Percentiles rank a stretch among this genome's conserved stretches.
Evolutionary conservation across 1,140 invertebrate species (phyloP).

Genomic region (Brevipalpus yothersi): DNA sequence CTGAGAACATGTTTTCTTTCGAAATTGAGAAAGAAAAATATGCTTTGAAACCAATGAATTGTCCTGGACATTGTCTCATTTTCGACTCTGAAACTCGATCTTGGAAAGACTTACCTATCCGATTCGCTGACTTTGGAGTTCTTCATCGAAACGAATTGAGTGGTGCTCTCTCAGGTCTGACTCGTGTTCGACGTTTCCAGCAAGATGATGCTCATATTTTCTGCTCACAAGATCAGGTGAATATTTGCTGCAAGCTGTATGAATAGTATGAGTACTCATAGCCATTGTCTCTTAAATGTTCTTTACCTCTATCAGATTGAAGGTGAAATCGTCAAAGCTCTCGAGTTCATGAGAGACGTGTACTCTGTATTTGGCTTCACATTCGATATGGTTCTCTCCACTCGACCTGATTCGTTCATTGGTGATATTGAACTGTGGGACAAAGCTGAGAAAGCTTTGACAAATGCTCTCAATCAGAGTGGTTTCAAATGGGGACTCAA

Average conservation of each 20-base stretch:
- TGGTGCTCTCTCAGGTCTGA: conserved; percentile 80
- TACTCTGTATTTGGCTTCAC: conserved; percentile 85
- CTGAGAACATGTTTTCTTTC: conserved; percentile 94
- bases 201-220: conserved; percentile 99
- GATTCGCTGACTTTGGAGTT: conserved; percentile 93
- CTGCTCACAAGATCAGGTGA: conserved; percentile 54
- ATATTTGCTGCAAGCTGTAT: background rate
- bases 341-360: conserved; percentile 65
- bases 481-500: conserved; percentile 69
- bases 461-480: conserved; percentile 59
- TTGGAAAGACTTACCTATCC: conserved; percentile 78
- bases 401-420: conserved; percentile 79
- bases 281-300: too few relatives aligned
- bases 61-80: conserved; percentile 41
- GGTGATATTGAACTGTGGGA: conserved; percentile 77
- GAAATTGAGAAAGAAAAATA: conserved; percentile 91
- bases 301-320: conserved; percentile 31
- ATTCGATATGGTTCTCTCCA: conserved; percentile 73
- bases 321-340: conserved; percentile 49
- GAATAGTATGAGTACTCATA: too few relatives aligned
- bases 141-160: conserved; percentile 88
- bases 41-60: conserved; percentile 98
- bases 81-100: conserved; percentile 65
- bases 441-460: conserved; percentile 57
- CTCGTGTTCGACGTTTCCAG: conserved; percentile 82